Evolutionary conservation across 1,140 invertebrate species (phyloP).

Genomic region (Aphelinus certus): DNA sequence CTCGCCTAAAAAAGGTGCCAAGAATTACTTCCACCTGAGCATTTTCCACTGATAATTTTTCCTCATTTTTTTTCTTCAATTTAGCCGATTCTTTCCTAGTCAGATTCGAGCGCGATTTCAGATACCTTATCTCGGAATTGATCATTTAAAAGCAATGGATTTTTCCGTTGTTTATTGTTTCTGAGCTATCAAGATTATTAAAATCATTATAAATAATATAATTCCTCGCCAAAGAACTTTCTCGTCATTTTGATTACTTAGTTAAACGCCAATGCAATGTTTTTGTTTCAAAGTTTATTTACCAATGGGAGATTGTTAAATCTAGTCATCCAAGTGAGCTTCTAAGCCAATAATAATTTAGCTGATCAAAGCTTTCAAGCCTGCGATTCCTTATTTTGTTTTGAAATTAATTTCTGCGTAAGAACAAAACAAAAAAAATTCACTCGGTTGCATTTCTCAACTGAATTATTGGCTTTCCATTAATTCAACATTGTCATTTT

Average conservation of each 20-base stretch:
- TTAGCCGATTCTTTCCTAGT: constrained; percentile 27
- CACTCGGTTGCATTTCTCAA: neutral
- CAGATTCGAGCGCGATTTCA: constrained; percentile 4
- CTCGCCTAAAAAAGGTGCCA: constrained; percentile 8
- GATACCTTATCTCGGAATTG: no score
- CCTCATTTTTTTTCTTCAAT: constrained; percentile 5
- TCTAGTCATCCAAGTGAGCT: neutral
- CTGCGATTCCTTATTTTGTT: neutral
- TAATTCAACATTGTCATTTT: no score
- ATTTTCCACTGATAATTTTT: constrained; percentile 29
- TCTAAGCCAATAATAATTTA: neutral
- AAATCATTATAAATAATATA: no score
- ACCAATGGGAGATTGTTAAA: neutral
- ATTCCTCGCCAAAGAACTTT: neutral
- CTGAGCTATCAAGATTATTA: no score
- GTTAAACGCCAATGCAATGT: no score
- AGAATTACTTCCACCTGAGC: constrained; percentile 29
- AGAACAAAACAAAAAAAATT: neutral
- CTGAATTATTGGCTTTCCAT: no score
- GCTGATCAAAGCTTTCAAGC: neutral
- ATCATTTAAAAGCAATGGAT: no score
- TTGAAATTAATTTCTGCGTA: neutral
- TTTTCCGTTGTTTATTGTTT: no score
- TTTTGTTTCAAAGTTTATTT: no score
- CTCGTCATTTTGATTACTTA: neutral